These are phyloP conservation scores for Petrosia ficiformis DNA, from an alignment of 37 sponge, comb jelly and placozoan genomes.

Conservation along the genomic window DNA sequence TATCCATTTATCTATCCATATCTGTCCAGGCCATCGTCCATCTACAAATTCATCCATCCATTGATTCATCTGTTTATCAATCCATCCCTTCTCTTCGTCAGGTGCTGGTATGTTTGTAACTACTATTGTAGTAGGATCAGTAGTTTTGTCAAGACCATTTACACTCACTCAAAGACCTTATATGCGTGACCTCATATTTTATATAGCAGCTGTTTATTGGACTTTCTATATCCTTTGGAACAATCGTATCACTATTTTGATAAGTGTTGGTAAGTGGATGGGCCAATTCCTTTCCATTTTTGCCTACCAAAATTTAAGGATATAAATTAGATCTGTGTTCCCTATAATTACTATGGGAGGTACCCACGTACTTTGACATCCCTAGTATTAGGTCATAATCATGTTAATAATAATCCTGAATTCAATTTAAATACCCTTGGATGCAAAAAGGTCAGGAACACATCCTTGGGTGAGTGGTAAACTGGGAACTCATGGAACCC, in stretches of 20 bases:
- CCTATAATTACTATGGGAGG: not conserved
- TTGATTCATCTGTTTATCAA: not conserved
- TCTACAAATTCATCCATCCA: not conserved
- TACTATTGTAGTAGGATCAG: slow-evolving; percentile 86
- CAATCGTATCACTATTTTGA: slow-evolving; percentile 42
- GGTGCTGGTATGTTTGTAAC: slow-evolving; percentile 99
- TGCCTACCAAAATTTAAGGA: not conserved
- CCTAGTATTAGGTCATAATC: no score
- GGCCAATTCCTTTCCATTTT: not conserved
- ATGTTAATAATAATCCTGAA: no score
- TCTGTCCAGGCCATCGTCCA: not conserved
- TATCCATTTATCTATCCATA: no score
- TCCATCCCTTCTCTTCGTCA: not conserved
- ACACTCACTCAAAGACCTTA: slow-evolving; percentile 88
- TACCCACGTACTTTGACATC: no score
- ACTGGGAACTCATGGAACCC: no score
- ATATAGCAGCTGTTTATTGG: slow-evolving; percentile 78
- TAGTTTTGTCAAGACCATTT: slow-evolving; percentile 71
- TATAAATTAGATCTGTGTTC: not conserved
- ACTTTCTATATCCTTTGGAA: slow-evolving; percentile 87
- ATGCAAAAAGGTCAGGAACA: no score
- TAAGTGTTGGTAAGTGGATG: slow-evolving; percentile 62
- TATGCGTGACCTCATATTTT: slow-evolving; percentile 92
- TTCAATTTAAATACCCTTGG: no score
- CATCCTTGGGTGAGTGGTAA: no score